Conservation (phyloP, 2,113 vertebrate genomes). For the Actinemys pallida region DNA sequence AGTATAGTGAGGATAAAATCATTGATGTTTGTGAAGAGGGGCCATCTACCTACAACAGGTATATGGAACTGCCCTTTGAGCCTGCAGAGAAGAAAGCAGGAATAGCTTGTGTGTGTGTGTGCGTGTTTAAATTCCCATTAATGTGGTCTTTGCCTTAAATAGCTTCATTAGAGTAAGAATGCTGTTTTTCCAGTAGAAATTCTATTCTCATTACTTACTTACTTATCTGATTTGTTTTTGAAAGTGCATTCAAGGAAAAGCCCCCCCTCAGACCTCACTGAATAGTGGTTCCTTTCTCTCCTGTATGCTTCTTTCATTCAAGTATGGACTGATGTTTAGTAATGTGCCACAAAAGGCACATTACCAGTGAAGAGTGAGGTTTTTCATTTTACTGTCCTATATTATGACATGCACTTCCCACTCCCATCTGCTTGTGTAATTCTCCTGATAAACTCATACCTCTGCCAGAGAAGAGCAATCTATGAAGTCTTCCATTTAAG, state of each 20-base stretch:
- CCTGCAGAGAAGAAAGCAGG: background rate
- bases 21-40: background rate
- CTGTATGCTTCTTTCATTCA: constrained; percentile 1
- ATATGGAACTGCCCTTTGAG: background rate
- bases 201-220: background rate
- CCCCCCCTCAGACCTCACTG: background rate
- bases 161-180: background rate
- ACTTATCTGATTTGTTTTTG: background rate
- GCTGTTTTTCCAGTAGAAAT: background rate
- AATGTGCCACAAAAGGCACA: constrained; percentile 54
- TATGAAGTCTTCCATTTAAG: constrained; percentile 36
- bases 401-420: constrained; percentile 10
- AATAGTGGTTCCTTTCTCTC: background rate
- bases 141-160: background rate
- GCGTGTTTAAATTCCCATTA: background rate
- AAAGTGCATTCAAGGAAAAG: background rate
- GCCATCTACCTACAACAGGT: background rate
- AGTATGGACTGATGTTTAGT: constrained; percentile 8
- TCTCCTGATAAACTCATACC: constrained; percentile 18
- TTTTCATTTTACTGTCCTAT: constrained; percentile 45
- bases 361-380: constrained; percentile 42
- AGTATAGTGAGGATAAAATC: background rate
- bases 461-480: constrained; percentile 36
- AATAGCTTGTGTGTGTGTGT: background rate
- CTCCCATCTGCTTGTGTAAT: constrained; percentile 48